phyloP scores from a whole-genome alignment of 2,797 vertebrate species.

The Pelochelys cantorii region DNA sequence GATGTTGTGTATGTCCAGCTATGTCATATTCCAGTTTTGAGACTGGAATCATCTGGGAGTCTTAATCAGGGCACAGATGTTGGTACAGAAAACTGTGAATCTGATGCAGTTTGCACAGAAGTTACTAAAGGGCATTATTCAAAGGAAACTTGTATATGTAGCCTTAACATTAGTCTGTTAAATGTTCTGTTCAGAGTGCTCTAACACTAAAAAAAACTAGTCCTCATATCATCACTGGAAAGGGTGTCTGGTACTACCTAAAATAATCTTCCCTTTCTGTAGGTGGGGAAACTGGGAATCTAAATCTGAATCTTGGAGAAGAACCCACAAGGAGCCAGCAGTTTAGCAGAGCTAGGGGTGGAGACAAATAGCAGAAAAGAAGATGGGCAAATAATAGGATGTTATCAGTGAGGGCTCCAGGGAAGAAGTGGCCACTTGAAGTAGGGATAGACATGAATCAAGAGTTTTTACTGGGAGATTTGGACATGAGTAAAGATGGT shows the following conservation, averaged over 20 bases:
- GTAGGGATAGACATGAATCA: accelerated
- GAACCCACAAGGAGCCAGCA: neutral
- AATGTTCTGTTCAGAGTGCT: neutral
- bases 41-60: neutral
- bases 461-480: accelerated
- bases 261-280: no score
- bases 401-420: neutral
- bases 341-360: neutral
- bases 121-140: neutral
- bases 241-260: accelerated
- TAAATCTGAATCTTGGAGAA: neutral
- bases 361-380: neutral
- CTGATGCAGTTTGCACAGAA: neutral
- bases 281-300: neutral
- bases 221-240: neutral
- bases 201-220: neutral
- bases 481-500: neutral
- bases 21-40: neutral
- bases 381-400: neutral
- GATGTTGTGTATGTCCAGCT: neutral
- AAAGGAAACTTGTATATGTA: neutral
- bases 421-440: neutral
- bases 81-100: neutral
- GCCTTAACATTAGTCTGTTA: no score
- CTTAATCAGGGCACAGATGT: accelerated